A percentile compares a stretch with the other conserved stretches of the same genome.
Conservation (phyloP, 2,888 invertebrate species). For the Neoaliturus tenellus region DNA sequence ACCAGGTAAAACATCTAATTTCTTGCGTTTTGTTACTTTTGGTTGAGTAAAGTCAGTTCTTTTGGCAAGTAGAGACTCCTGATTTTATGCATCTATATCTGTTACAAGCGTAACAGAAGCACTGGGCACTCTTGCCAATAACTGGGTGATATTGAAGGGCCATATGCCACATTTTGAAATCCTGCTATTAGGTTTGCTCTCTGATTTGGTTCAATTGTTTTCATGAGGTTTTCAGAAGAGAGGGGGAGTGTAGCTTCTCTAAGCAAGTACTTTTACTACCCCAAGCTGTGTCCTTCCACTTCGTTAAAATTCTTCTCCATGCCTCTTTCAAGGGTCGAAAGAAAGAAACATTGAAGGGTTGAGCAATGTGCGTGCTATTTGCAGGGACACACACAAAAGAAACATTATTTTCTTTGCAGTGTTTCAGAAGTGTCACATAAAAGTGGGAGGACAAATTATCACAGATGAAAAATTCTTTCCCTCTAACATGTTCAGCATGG, state of each 20-base stretch:
- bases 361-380: neutral
- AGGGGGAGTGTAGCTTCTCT: neutral
- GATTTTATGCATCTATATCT: neutral
- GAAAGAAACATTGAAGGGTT: neutral
- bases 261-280: neutral
- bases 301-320: neutral
- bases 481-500: constrained; percentile 20
- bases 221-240: neutral
- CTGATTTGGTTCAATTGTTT: no score
- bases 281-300: neutral
- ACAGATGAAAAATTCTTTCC: no score
- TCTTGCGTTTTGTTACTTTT: neutral
- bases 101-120: neutral
- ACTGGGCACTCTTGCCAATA: neutral
- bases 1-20: neutral
- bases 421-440: no score
- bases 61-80: neutral
- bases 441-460: no score
- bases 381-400: neutral
- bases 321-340: neutral
- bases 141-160: neutral
- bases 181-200: no score
- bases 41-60: neutral
- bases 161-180: no score
- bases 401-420: neutral